Evolutionary conservation across 2,888 invertebrate genomes (phyloP).

Genomic region (Dryomyza anilis): DNA sequence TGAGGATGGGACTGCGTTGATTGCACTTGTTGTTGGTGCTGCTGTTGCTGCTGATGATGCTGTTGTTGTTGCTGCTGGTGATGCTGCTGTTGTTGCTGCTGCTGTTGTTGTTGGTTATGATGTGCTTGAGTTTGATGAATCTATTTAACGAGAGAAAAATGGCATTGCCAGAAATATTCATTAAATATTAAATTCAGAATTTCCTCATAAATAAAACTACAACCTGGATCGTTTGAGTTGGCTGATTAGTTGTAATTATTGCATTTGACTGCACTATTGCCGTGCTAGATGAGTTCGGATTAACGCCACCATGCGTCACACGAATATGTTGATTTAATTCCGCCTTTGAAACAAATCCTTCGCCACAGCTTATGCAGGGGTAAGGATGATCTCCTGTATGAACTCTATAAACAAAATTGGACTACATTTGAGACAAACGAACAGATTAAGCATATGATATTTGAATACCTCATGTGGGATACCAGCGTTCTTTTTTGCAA

Average conservation of each 20-base stretch:
- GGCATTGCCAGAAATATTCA: not conserved
- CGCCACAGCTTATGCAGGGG: constrained; percentile 77
- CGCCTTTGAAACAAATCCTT: constrained; percentile 74
- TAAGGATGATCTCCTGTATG: constrained; percentile 78
- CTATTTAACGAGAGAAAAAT: no score
- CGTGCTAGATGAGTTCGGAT: constrained; percentile 60
- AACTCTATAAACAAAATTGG: constrained; percentile 61
- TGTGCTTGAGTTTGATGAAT: constrained; percentile 47
- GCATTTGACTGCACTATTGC: constrained; percentile 51
- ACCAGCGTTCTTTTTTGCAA: constrained; percentile 81
- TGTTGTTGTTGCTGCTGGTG: constrained; percentile 21
- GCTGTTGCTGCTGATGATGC: constrained; percentile 31
- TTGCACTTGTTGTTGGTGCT: constrained; percentile 46
- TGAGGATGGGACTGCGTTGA: constrained; percentile 55
- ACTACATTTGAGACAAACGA: constrained; percentile 29
- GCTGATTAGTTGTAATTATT: constrained; percentile 45
- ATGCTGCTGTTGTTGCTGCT: constrained; percentile 33
- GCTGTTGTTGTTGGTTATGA: constrained; percentile 37
- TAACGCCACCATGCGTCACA: constrained; percentile 63
- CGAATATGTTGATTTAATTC: constrained; percentile 74
- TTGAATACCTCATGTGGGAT: constrained; percentile 74
- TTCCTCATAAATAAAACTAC: constrained; percentile 9
- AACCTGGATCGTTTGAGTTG: constrained; percentile 53
- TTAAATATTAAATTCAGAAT: not conserved
- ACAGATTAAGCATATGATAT: not conserved